Base-by-base conservation (phyloP, 1,140 invertebrate genomes). In the Lordiphosa stackelbergi region DNA sequence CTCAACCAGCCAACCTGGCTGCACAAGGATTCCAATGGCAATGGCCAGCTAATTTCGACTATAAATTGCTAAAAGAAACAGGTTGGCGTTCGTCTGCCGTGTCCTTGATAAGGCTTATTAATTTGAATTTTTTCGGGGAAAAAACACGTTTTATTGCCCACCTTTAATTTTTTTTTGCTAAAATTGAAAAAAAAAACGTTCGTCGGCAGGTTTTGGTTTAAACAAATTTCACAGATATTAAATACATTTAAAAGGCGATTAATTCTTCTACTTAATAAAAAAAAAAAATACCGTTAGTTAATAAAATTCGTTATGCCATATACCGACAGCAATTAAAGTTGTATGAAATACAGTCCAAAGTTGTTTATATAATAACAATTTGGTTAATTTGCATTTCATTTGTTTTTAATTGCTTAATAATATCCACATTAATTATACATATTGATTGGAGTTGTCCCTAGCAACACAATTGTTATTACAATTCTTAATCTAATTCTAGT, bases 71-170 rank as follows among this genome's bases (percentile, higher is more conserved):
- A 38, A 28, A 56, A n/a, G n/a, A 1, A 79, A 79, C 75, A 71
- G 75, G 74, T 81, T 74, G 54, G 46, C 53, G 53, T 55, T 69
- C 64, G 65, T 69, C 69, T 57, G 60, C 22, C 35, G 37, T 81
- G 75, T 79, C 75, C 75, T 79, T 79, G 75, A 75, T 81, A 53
- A 53, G 71, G 61, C 71, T 66, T 79, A 78, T 81, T 74, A 74
- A 79, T 79, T 69, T 55, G 37, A 61, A 48, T 69, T 60, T 58
- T 53, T 40, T 53, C 46, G 56, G 65, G 53, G 55, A 41, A 45
- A 71, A 66, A 79, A 79, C 74, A 75, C 62, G 71, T 81, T 79
- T 78, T 37, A 16, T 56, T 36, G 40, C 52, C 40, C 54, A 53
- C 60, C 54, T 71, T 59, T 66, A 51, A 58, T 52, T 66, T 40